Evolutionary conservation across 1,140 invertebrate species (phyloP), one percentile per base, ranked within the genome.

Genomic region (Caerostris extrusa): DNA sequence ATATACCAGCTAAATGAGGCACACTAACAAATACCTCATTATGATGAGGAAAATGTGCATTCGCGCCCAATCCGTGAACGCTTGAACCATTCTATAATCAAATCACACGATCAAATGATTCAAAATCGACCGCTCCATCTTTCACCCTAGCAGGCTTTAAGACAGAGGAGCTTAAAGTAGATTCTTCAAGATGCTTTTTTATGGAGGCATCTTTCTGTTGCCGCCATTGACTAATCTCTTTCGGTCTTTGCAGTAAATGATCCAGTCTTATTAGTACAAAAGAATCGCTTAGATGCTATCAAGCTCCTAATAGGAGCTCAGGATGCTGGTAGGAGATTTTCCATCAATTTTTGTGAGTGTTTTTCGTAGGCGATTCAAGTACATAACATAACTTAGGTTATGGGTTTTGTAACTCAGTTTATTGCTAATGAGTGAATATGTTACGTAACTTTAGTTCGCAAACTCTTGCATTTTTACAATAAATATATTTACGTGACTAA

Each of bases 11-110:
- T 57, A 87, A 87, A 87, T 87, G 85, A 87, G 60, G 56, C 85
- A n/a, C 12, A 57, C 34, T 69, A 90, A 71, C 87, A 90, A 90
- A 90, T 71, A 56, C 64, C 64, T 71, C 64, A 71, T 90, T 90
- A 90, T 69, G 67, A 90, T 14, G 60, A 57, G 61, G 61, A 14
- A 90, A 71, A 90, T 69, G 64, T 67, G 56, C 64, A 69, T 90
- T 90, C 50, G 71, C 87, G 53, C 87, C 53, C 87, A 90, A 71
- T 90, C 71, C 64, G 17, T 19, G 85, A 5, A 14, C 19, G 34
- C 57, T 64, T 64, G 14, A 71, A 57, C 53, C 50, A 71, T 53
- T 56, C 17, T 57, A 8, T 90, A 90, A 90, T 90, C 64, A 90
- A 14, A 71, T 90, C 17, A 71, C 61, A 19, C 64, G 87, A 71